Evolutionary conservation across 2,797 vertebrate genomes (phyloP).

Genomic region (Manis crassicaudata): DNA sequence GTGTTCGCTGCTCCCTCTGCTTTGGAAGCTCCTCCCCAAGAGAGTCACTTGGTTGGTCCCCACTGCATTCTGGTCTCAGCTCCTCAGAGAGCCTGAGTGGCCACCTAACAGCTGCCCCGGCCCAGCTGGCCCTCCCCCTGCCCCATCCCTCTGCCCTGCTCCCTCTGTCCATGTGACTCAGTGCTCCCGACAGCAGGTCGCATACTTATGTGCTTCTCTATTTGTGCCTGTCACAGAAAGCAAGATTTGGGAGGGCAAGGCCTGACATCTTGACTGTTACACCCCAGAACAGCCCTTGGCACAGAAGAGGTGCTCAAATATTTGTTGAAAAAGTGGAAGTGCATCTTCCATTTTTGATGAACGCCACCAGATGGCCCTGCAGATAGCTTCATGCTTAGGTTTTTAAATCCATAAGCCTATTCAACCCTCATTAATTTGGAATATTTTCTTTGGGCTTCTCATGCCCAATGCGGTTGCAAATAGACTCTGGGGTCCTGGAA

Average conservation of each 20-base stretch:
- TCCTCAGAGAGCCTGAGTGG: not conserved
- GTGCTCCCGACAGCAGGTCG: not conserved
- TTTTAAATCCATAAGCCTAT: not conserved
- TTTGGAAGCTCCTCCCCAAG: not conserved
- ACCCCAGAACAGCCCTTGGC: not conserved
- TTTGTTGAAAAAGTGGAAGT: not conserved
- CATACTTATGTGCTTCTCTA: not conserved
- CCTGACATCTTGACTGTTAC: not conserved
- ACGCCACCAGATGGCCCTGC: not conserved
- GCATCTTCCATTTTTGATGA: not conserved
- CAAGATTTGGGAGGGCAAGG: not conserved
- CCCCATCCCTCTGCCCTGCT: not conserved
- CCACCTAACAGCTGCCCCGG: not conserved
- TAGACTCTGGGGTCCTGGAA: not conserved
- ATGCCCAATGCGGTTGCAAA: not conserved
- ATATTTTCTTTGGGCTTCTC: not conserved
- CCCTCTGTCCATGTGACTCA: not conserved
- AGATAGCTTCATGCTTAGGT: not conserved
- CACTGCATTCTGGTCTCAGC: not conserved
- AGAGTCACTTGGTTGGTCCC: not conserved
- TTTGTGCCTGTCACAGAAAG: not conserved
- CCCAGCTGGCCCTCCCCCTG: not conserved
- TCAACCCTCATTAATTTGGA: not conserved
- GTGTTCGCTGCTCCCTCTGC: not conserved
- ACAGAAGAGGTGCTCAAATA: not conserved